Conservation (phyloP, 64 coral and sea anemone species). For the Montipora cactus region DNA sequence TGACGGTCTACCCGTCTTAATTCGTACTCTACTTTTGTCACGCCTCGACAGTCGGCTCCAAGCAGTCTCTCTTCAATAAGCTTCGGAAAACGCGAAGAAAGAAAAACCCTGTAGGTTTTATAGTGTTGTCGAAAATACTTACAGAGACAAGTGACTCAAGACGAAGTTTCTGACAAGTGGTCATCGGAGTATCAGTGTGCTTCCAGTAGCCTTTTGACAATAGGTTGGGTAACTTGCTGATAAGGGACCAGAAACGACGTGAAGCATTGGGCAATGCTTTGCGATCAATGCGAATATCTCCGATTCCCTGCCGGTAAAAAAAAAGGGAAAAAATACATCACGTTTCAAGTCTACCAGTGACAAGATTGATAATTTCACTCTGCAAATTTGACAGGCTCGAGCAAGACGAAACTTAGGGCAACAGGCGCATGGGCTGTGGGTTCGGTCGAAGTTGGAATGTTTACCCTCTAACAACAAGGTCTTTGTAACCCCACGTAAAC, state of each 20-base stretch:
- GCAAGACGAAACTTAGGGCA: too few relatives aligned
- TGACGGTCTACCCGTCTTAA: neutral
- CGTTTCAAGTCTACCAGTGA: neutral
- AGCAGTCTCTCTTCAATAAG: too few relatives aligned
- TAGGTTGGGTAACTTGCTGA: conserved; percentile 86
- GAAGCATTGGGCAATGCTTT: conserved; percentile 95
- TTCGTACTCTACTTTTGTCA: too few relatives aligned
- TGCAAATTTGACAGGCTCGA: too few relatives aligned
- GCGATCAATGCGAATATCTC: conserved; percentile 93
- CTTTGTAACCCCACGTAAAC: too few relatives aligned
- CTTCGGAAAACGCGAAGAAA: too few relatives aligned
- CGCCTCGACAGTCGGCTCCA: too few relatives aligned
- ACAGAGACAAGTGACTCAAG: conserved; percentile 89
- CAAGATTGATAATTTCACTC: neutral
- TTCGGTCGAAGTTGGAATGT: too few relatives aligned
- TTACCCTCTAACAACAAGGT: too few relatives aligned
- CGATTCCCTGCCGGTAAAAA: conserved; percentile 65
- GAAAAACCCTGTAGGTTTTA: neutral
- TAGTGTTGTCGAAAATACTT: neutral
- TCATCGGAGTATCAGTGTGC: conserved; percentile 81
- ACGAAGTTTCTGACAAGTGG: conserved; percentile 75
- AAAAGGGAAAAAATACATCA: neutral
- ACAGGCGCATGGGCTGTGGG: too few relatives aligned
- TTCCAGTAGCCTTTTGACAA: conserved; percentile 85
- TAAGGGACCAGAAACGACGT: conserved; percentile 87